phyloP scores from a whole-genome alignment of 2,797 vertebrate species.

The Trichosurus vulpecula region DNA sequence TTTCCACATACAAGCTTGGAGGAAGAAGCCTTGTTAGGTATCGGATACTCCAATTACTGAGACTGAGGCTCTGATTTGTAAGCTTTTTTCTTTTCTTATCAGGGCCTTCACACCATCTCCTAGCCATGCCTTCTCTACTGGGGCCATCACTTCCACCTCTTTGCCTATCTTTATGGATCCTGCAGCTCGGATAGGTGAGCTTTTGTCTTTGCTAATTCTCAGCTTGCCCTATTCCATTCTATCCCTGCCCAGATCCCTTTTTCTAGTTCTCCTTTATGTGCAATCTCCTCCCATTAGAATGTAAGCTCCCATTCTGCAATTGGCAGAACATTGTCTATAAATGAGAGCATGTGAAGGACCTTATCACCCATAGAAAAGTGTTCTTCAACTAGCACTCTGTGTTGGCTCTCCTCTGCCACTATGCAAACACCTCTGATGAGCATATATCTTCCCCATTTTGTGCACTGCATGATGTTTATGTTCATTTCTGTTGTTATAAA shows the following conservation, averaged over 20 bases:
- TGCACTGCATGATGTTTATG: not conserved
- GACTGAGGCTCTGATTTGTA: not conserved
- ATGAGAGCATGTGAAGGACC: not conserved
- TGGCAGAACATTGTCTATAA: not conserved
- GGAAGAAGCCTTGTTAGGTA: not conserved
- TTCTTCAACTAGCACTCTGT: not conserved
- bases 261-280: not conserved
- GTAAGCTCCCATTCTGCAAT: not conserved
- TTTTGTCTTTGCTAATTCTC: not conserved
- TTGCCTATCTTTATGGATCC: not conserved
- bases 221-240: not conserved
- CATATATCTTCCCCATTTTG: not conserved
- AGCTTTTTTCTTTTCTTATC: constrained; percentile 21
- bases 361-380: not conserved
- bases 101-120: not conserved
- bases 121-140: too few relatives aligned
- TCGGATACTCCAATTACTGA: not conserved
- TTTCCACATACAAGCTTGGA: not conserved
- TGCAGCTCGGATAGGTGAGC: not conserved
- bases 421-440: not conserved
- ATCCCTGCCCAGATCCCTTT: not conserved
- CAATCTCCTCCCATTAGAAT: not conserved
- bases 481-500: not conserved
- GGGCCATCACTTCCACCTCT: not conserved
- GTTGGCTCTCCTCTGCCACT: not conserved